Percentiles rank a stretch among this genome's conserved stretches.
Conservation (phyloP, 2,113 vertebrate species). For the Phyllostomus discolor region DNA sequence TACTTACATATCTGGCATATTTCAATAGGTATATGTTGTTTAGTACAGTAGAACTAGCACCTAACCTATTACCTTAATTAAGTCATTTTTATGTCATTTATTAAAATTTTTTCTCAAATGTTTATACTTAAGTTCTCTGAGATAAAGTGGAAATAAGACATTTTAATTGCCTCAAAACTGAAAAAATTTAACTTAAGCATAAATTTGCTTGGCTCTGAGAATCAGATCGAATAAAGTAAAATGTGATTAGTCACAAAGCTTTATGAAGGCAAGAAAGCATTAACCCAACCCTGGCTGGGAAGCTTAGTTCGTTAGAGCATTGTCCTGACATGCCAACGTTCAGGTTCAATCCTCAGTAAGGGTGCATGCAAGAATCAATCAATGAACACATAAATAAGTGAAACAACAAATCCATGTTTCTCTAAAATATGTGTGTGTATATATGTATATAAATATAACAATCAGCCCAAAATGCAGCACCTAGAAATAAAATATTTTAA, state of each 20-base stretch:
- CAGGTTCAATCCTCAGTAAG: too few species aligned
- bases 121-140: background rate
- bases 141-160: background rate
- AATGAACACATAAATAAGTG: too few species aligned
- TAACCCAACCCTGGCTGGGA: too few species aligned
- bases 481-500: background rate
- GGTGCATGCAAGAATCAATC: too few species aligned
- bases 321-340: too few species aligned
- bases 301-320: too few species aligned
- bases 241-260: background rate
- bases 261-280: background rate
- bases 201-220: background rate
- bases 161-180: background rate
- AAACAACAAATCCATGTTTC: too few species aligned
- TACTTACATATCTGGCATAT: background rate
- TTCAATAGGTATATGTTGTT: background rate
- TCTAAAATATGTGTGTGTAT: too few species aligned
- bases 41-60: background rate
- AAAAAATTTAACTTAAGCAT: background rate
- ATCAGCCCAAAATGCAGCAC: background rate
- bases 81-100: background rate
- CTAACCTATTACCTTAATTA: background rate
- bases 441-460: too few species aligned
- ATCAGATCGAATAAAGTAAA: background rate
- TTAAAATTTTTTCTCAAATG: background rate